Conservation (phyloP, 2,797 vertebrate species). For the Okamejei kenojei region DNA sequence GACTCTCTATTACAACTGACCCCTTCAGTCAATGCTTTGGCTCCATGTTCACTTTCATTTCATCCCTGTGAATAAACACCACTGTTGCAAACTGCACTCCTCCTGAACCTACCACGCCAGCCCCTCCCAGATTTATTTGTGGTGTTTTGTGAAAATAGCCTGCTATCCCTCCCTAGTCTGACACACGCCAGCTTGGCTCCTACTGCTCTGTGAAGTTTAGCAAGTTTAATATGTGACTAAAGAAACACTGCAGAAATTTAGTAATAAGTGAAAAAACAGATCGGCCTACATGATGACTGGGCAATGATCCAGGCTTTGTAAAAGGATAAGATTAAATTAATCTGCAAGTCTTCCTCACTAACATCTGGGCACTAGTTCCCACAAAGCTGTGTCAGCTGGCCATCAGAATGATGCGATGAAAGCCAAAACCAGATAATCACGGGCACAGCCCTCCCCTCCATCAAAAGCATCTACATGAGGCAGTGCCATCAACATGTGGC, state of each 20-base stretch:
- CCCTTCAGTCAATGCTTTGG: background rate
- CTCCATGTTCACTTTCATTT: background rate
- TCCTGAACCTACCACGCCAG: too few species aligned
- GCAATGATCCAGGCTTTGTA: background rate
- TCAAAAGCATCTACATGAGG: too few species aligned
- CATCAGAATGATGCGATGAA: background rate
- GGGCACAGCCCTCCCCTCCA: too few species aligned
- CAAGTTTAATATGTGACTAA: background rate
- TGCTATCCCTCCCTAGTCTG: background rate
- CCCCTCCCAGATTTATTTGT: too few species aligned
- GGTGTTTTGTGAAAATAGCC: background rate
- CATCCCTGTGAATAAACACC: background rate
- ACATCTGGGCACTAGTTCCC: background rate
- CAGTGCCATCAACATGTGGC: too few species aligned
- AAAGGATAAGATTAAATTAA: background rate
- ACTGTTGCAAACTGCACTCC: too few species aligned
- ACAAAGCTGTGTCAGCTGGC: background rate
- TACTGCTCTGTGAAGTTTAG: background rate
- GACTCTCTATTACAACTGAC: background rate
- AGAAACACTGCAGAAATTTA: background rate
- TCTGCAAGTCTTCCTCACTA: background rate
- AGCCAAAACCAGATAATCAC: background rate
- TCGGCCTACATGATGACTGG: background rate
- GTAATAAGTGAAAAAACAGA: background rate
- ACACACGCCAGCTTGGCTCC: background rate